Evolutionary conservation across 2,113 vertebrate species (phyloP).

Genomic region (Eidolon helvum): DNA sequence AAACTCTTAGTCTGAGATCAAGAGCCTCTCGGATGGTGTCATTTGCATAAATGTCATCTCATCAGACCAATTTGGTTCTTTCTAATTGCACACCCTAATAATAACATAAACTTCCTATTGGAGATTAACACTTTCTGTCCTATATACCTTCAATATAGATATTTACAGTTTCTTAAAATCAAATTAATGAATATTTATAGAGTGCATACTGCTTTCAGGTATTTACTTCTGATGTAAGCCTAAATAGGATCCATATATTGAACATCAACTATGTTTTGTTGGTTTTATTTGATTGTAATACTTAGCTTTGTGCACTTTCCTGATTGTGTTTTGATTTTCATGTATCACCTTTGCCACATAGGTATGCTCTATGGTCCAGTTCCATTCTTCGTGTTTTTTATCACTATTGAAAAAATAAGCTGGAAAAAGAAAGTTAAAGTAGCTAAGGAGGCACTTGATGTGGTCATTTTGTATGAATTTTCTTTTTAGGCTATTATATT

Average conservation of each 20-base stretch:
- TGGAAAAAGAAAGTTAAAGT: neutral
- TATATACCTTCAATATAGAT: neutral
- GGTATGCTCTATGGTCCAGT: neutral
- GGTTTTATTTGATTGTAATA: neutral
- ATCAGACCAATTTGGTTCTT: neutral
- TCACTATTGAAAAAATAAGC: neutral
- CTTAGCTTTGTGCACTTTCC: conserved; percentile 7
- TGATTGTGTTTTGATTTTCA: conserved; percentile 9
- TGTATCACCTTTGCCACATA: neutral
- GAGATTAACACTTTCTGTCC: neutral
- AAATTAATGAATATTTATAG: neutral
- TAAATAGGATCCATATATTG: neutral
- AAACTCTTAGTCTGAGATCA: neutral
- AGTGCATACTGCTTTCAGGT: neutral
- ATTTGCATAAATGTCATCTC: neutral
- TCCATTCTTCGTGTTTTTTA: neutral
- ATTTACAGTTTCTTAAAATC: neutral
- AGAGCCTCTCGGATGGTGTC: neutral
- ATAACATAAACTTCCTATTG: neutral
- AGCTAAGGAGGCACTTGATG: neutral
- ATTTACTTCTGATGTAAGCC: neutral
- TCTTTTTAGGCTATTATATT: neutral
- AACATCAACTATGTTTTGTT: neutral
- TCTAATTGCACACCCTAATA: neutral
- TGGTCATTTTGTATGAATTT: neutral